Evolutionary conservation across 2,113 vertebrate genomes (phyloP).

Genomic region (Mola mola): DNA sequence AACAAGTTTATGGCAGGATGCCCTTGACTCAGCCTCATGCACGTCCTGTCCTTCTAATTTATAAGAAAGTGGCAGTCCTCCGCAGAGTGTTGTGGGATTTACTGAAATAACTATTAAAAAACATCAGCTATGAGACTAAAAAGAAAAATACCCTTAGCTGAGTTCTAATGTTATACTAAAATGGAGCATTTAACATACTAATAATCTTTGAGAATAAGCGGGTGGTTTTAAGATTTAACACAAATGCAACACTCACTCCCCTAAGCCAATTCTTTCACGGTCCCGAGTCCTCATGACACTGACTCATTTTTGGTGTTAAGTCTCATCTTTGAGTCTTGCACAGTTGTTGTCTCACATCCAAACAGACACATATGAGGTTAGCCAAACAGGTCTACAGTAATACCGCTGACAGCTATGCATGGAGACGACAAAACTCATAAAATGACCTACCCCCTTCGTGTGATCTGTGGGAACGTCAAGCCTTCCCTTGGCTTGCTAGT

Average conservation of each 20-base stretch:
- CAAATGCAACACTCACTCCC: constrained; percentile 20
- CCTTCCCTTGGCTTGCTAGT: constrained; percentile 68
- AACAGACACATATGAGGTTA: not conserved
- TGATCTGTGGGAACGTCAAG: constrained; percentile 69
- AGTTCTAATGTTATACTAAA: constrained; percentile 20
- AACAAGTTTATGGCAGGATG: constrained; percentile 52
- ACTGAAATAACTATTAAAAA: constrained; percentile 27
- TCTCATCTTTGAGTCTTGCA: constrained; percentile 50
- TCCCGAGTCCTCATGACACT: constrained; percentile 34
- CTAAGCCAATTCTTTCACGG: constrained; percentile 27
- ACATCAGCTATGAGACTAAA: constrained; percentile 15
- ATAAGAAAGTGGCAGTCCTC: constrained; percentile 41
- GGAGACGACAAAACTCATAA: constrained; percentile 24
- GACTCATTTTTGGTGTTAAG: constrained; percentile 40
- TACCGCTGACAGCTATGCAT: constrained; percentile 22
- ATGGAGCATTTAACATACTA: constrained; percentile 8
- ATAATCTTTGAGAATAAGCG: constrained; percentile 36
- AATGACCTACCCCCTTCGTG: constrained; percentile 79
- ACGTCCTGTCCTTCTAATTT: constrained; percentile 23
- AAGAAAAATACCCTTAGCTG: constrained; percentile 36
- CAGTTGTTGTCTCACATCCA: constrained; percentile 11
- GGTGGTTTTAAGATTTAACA: constrained; percentile 28
- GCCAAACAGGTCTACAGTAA: constrained; percentile 11
- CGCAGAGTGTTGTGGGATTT: constrained; percentile 12
- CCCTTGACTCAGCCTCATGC: constrained; percentile 60